These are phyloP conservation scores for Petrocephalus zakoni DNA, from an alignment of 2,113 vertebrate genomes.

Conservation along the genomic window DNA sequence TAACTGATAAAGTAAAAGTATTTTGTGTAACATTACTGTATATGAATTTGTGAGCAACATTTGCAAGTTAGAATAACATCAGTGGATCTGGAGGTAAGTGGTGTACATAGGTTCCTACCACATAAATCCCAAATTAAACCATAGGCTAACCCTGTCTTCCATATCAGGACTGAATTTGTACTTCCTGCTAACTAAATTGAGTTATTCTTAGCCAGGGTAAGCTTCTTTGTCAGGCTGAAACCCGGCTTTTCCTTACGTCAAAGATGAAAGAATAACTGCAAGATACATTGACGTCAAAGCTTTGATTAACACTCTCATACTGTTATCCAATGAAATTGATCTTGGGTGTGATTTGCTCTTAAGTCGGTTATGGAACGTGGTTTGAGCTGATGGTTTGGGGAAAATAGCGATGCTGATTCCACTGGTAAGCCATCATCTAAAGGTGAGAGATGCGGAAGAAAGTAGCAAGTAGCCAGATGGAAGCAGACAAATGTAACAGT, in stretches of 20 bases:
- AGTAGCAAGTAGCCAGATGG: neutral
- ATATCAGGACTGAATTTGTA: too few species aligned
- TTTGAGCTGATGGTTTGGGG: neutral
- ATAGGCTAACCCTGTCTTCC: too few species aligned
- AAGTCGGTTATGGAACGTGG: neutral
- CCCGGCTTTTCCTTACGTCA: neutral
- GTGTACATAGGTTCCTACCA: too few species aligned
- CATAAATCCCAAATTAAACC: too few species aligned
- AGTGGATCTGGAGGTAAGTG: too few species aligned
- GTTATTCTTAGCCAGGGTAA: too few species aligned
- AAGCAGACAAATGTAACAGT: neutral
- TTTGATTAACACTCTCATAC: neutral
- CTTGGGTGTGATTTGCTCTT: neutral
- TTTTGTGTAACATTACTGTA: too few species aligned
- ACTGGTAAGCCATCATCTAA: neutral
- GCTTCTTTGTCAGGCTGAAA: neutral
- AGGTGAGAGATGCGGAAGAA: neutral
- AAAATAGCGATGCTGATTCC: neutral
- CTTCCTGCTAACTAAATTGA: too few species aligned
- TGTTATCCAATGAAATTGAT: neutral
- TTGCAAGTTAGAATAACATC: too few species aligned
- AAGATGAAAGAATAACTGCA: neutral
- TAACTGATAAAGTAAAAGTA: too few species aligned
- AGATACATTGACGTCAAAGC: neutral
- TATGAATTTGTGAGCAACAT: too few species aligned